These are phyloP conservation scores for Melanogrammus aeglefinus DNA, from an alignment of 2,797 vertebrate genomes.

Conservation along the genomic window DNA sequence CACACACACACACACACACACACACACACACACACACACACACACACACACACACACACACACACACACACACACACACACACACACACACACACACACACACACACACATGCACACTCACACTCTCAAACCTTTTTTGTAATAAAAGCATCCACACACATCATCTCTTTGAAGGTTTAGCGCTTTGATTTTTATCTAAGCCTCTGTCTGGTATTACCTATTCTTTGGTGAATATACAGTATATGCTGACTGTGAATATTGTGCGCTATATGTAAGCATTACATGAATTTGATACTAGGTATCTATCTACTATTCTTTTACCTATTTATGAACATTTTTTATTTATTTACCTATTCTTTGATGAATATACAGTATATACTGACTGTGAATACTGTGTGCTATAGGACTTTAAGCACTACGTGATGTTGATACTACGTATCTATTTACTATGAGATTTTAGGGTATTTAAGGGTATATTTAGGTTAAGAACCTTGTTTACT, in stretches of 20 bases:
- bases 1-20: constrained; percentile 2
- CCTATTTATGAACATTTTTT: too few species aligned
- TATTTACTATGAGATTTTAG: not conserved
- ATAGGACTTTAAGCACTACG: not conserved
- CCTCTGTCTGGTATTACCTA: not conserved
- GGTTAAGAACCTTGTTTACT: too few species aligned
- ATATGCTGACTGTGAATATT: not conserved
- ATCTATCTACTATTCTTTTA: not conserved
- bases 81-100: not conserved
- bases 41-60: constrained; percentile 1
- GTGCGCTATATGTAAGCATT: not conserved
- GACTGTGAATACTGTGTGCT: not conserved
- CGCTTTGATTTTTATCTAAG: constrained; percentile 22
- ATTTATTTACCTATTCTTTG: not conserved
- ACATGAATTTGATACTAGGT: not conserved
- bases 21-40: constrained; percentile 5
- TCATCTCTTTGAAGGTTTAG: constrained; percentile 35
- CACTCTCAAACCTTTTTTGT: not conserved
- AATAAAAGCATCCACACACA: constrained; percentile 21
- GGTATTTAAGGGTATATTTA: not conserved
- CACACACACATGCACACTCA: constrained; percentile 9
- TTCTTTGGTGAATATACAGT: not conserved
- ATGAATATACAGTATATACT: not conserved
- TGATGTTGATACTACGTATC: not conserved
- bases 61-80: constrained; percentile 5